phyloP scores from a whole-genome alignment of 2,797 vertebrate genomes.

The Eulemur mongoz region DNA sequence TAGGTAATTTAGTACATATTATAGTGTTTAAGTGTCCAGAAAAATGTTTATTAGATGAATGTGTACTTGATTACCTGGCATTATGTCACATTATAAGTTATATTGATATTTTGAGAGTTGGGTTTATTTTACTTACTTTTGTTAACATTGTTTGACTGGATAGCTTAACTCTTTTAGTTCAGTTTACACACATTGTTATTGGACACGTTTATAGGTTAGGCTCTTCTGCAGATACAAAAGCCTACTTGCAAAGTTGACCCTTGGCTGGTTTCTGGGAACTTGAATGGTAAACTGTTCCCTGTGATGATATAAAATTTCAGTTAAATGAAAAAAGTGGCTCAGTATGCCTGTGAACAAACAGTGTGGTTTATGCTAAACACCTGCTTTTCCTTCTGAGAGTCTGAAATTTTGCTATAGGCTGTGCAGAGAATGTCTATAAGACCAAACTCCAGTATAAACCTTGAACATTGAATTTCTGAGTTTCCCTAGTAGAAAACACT shows the following conservation, averaged over 20 bases:
- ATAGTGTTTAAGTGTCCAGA: background rate
- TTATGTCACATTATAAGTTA: background rate
- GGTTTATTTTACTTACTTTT: background rate
- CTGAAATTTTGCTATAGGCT: background rate
- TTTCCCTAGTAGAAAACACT: background rate
- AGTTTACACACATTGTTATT: background rate
- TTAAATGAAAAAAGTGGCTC: background rate
- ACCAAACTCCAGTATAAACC: background rate
- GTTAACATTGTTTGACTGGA: background rate
- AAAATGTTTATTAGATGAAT: background rate
- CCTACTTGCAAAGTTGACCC: background rate
- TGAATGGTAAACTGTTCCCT: background rate
- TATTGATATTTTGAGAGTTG: background rate
- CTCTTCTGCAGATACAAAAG: background rate
- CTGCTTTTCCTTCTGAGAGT: background rate
- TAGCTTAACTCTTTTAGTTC: background rate
- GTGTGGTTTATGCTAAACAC: background rate
- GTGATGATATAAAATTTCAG: background rate
- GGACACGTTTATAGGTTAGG: background rate
- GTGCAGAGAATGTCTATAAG: background rate
- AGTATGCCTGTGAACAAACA: background rate
- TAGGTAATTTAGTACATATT: background rate
- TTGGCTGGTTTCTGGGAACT: background rate
- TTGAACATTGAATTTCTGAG: background rate
- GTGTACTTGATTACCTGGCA: background rate